Evolutionary conservation across 2,113 vertebrate species (phyloP), one percentile per base, ranked within the genome.

Genomic region (Globicephala melas): DNA sequence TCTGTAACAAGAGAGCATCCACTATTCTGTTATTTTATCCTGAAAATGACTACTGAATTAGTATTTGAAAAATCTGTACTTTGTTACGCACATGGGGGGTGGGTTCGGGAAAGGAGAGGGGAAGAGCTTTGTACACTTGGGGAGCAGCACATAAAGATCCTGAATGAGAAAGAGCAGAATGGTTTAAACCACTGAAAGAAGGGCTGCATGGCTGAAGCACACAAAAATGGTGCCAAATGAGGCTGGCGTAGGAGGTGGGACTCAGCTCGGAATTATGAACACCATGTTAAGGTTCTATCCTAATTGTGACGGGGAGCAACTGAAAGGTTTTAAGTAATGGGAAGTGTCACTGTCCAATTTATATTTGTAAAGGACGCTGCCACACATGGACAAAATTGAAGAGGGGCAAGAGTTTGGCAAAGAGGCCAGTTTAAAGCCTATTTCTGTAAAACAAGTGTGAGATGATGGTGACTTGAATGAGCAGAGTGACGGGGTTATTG

Each of bases 131-230:
- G 17, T 17, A n/a, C 21, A n/a, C 23, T 44, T 10, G 26, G 8
- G 28, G 6, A 85, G 20, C 1, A 3, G 33, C 25, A 36, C 17
- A 38, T 23, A 50, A 14, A 20, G 2, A n/a, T 28, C 7, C 14
- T 20, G 31, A 14, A 28, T 73, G 18, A 44, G 5, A 67, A 85
- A 81, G 15, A n/a, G 7, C 7, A 2, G 23, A 15, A 62, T 8
- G 23, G 2, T 55, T 79, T 53, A 20, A 47, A n/a, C 38, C 67
- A 36, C 50, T 80, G 47, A 68, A 90, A 67, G 13, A 96, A 91
- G 50, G 14, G 0, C 7, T 65, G 0, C 21, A 25, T 71, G 67
- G 15, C 3, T 74, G 6, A 41, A 47, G 9, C 1, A 47, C 23
- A 33, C 13, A 41, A 20, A 38, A 47, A 13, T 4, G 8, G 14